Percentiles rank a stretch among this genome's conserved stretches.
Evolutionary conservation across 2,113 vertebrate species (phyloP).

Genomic region (Alethe diademata): DNA sequence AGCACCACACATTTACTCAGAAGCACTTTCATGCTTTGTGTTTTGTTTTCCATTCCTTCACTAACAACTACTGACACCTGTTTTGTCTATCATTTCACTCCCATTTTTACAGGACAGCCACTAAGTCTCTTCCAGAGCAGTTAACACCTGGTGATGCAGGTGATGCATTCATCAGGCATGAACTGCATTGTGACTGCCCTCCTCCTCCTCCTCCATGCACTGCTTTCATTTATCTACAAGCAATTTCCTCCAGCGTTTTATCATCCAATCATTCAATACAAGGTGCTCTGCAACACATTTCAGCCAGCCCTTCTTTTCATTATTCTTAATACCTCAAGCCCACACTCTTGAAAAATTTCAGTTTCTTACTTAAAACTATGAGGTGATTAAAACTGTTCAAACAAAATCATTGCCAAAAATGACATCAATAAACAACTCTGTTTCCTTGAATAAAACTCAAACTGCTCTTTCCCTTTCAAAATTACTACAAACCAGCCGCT

Average conservation of each 20-base stretch:
- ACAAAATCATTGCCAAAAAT: neutral
- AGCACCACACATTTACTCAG: neutral
- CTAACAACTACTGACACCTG: neutral
- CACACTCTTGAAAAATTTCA: neutral
- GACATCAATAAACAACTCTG: neutral
- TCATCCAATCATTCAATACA: slow-evolving; percentile 1
- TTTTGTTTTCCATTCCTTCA: neutral
- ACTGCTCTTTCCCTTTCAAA: neutral
- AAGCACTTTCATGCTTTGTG: neutral
- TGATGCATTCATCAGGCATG: neutral
- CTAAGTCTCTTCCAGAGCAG: neutral
- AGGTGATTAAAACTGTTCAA: neutral
- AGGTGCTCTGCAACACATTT: neutral
- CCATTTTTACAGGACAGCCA: neutral
- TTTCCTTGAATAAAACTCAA: neutral
- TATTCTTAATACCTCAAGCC: neutral
- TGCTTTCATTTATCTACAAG: neutral
- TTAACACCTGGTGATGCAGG: neutral
- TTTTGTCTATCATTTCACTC: neutral
- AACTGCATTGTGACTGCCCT: rapidly evolving
- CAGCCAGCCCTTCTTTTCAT: neutral
- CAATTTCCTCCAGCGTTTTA: slow-evolving; percentile 45
- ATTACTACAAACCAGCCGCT: neutral
- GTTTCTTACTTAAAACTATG: neutral
- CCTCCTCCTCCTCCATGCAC: neutral